Evolutionary conservation across 2,888 invertebrate species (phyloP), one percentile per base, ranked within the genome.

Genomic region (Nineta flava): DNA sequence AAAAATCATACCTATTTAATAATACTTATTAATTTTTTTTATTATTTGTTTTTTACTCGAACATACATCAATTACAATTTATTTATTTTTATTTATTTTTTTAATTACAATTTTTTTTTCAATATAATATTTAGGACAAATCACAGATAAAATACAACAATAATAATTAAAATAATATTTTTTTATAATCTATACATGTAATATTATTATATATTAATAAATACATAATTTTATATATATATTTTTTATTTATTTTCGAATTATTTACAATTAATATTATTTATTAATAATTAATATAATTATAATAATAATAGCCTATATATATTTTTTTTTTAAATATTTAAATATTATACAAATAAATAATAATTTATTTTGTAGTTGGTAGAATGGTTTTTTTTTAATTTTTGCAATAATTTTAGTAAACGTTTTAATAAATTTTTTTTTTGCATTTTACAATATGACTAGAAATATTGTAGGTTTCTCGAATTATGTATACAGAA

Each of bases 11-110:
- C 15, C 15, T 38, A 12, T 13, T 10, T 38, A 13, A 38, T 13
- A 13, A n/a, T 13, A 38, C n/a, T 38, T 12, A 38, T 38, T 38
- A 42, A 42, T 42, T 42, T 42, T 42, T 10, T 15, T 41, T 41
- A 9, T 41, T 41, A 9, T 41, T 41, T 41, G 15, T 42, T 5
- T 17, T 16, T 42, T 42, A 42, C 17, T 42, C 16, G 17, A 42
- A 16, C 16, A 42, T 42, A 42, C 42, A 42, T 42, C 42, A 19
- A 42, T 13, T 42, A 42, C 42, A 42, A 15, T 42, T 42, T 42
- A 17, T 42, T 42, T 42, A 17, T 15, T 26, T n/a, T 26, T 6
- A 26, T 5, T 26, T 26, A 6, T 26, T 26, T 26, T 26, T 26
- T 26, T 26, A 26, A 26, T 26, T 26, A 26, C 19, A 26, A 6